Conservation (phyloP, 2,113 vertebrate species). For the Suricata suricatta region DNA sequence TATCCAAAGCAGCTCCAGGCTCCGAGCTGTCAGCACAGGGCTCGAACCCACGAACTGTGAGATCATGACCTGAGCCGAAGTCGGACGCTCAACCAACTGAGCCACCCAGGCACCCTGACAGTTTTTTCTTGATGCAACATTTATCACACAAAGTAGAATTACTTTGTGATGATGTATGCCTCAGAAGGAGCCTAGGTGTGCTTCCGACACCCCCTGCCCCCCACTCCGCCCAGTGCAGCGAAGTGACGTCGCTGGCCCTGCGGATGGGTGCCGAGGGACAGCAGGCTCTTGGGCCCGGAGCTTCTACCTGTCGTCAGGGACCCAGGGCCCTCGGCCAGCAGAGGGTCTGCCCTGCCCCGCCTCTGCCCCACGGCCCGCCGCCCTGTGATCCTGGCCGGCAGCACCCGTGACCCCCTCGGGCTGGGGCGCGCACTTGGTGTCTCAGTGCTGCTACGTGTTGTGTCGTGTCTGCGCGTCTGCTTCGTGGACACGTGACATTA, state of each 20-base stretch:
- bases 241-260: not conserved
- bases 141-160: conserved; percentile 62
- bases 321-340: conserved; percentile 64
- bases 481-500: not conserved
- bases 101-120: no score
- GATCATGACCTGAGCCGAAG: no score
- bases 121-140: conserved; percentile 55
- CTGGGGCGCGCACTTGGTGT: not conserved
- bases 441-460: not conserved
- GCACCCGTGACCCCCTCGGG: not conserved
- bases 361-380: conserved; percentile 75
- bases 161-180: conserved; percentile 60
- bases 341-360: conserved; percentile 77
- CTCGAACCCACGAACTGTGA: no score
- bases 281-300: no score
- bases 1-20: no score
- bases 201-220: conserved; percentile 39
- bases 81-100: no score
- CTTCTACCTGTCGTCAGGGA: not conserved
- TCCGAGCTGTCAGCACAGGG: no score
- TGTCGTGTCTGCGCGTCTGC: not conserved
- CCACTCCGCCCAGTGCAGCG: conserved; percentile 37
- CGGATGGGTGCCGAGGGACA: no score
- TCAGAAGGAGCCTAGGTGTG: conserved; percentile 53
- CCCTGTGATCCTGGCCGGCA: not conserved